Evolutionary conservation across 2,797 vertebrate species (phyloP).

Genomic region (Novumbra hubbsi): DNA sequence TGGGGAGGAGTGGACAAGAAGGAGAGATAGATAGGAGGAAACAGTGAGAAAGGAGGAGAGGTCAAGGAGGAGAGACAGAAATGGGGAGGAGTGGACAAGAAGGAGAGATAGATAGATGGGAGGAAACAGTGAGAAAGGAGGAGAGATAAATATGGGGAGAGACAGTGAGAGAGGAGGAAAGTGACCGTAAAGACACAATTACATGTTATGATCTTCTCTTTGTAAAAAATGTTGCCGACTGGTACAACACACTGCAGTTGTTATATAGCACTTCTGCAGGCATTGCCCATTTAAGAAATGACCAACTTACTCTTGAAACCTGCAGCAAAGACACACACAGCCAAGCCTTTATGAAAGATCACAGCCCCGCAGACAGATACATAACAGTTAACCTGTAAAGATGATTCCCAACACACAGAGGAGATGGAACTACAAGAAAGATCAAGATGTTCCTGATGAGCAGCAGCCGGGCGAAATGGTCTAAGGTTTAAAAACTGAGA

Average conservation of each 20-base stretch:
- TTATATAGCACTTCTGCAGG: background rate
- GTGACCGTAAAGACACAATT: background rate
- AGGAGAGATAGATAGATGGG: background rate
- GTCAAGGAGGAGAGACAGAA: background rate
- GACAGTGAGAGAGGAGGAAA: background rate
- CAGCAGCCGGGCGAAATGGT: slow-evolving; percentile 29
- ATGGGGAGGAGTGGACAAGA: background rate
- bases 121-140: background rate
- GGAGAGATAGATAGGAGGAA: too few relatives aligned
- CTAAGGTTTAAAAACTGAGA: slow-evolving; percentile 24
- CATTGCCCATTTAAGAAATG: background rate
- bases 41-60: slow-evolving; percentile 2
- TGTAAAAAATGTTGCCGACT: background rate
- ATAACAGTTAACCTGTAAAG: background rate
- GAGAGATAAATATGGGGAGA: background rate
- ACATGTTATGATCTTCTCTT: background rate
- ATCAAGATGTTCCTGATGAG: slow-evolving; percentile 15
- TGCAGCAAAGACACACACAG: background rate
- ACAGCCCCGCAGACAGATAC: slow-evolving; percentile 3
- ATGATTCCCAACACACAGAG: slow-evolving; percentile 27
- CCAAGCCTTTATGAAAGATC: background rate
- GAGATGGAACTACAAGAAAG: slow-evolving; percentile 18
- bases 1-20: background rate
- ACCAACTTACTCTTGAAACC: background rate
- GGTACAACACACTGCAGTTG: background rate